These are phyloP conservation scores for Heliangelus exortis DNA, from an alignment of 2,797 vertebrate species.

Conservation along the genomic window DNA sequence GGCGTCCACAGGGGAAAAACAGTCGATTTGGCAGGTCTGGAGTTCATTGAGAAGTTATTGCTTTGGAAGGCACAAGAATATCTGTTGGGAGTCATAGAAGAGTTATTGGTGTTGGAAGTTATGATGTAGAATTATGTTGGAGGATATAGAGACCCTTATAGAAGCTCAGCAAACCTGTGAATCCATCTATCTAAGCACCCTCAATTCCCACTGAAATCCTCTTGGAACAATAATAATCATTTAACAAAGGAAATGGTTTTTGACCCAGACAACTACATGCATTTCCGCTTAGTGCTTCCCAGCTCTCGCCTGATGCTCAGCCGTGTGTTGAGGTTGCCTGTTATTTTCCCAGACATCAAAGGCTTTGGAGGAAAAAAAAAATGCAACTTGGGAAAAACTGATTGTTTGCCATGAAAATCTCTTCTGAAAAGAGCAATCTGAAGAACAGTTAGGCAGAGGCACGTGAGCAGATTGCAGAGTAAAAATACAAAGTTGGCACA, in stretches of 20 bases:
- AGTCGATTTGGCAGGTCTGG: constrained; percentile 72
- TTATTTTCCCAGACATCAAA: constrained; percentile 69
- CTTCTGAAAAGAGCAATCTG: constrained; percentile 20
- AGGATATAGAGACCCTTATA: constrained; percentile 71
- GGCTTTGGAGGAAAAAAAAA: constrained; percentile 37
- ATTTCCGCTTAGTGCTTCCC: constrained; percentile 70
- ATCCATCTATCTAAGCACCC: constrained; percentile 73
- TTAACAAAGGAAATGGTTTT: constrained; percentile 72
- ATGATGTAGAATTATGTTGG: constrained; percentile 70
- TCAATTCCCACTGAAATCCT: constrained; percentile 72
- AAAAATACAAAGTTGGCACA: fast-evolving
- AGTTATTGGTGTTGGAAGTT: constrained; percentile 74
- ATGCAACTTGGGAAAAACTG: constrained; percentile 26
- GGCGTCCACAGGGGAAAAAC: constrained; percentile 45
- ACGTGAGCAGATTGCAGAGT: neutral
- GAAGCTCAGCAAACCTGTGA: constrained; percentile 71
- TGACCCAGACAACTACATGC: constrained; percentile 71
- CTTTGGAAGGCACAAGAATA: constrained; percentile 71
- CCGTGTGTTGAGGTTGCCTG: constrained; percentile 65
- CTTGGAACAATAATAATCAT: constrained; percentile 72
- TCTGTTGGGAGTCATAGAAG: constrained; percentile 72
- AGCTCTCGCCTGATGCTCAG: constrained; percentile 57
- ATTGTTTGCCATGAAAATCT: constrained; percentile 55
- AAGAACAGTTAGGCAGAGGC: constrained; percentile 41
- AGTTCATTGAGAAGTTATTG: constrained; percentile 74